Base-by-base conservation (phyloP, 2,888 invertebrate species). In the Archips crataeganus region DNA sequence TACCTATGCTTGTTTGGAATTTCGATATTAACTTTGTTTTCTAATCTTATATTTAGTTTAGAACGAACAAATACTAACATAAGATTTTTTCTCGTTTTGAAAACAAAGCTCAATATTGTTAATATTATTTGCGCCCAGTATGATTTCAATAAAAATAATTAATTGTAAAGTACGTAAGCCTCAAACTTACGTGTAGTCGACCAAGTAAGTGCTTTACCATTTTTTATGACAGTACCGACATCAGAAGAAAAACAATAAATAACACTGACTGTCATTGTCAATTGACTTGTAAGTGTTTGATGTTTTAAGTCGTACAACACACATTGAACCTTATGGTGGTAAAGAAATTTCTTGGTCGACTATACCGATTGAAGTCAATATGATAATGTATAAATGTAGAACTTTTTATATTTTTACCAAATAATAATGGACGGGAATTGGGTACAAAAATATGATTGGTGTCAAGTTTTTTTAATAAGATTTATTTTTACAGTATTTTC, bases 401-500 rank as follows among this genome's bases (percentile, higher is more conserved):
- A 64, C 59, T 69, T 73, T 63, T 73, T 73, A 74, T 69, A 69
- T 74, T 69, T 74, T 74, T 74, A 74, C 69, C 49, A 68, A 49
- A 65, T 34, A 59, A 9, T 39, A 69, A 73, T 47, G 62, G 6
- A 36, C 49, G 10, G 62, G 47, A 6, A 45, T 61, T 42, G 15
- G 66, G 54, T 57, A 54, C 66, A 67, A 47, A 51, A 57, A 57
- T 57, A 57, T 11, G 32, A 10, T 11, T 32, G 57, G 3, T 57
- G 57, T 57, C 49, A 49, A 23, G 11, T 57, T 23, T 57, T 57
- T 57, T 57, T 11, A 10, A n/a, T n/a, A 32, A 57, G 32, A 54
- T 11, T 60, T 60, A 60, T 39, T 60, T 59, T 36, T 36, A 57
- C 32, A 11, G 10, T 57, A 57, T 57, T 57, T 57, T 11, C 57